These are phyloP conservation scores for Rhagoletis zephyria DNA, from an alignment of 1,140 invertebrate species.

Conservation along the genomic window DNA sequence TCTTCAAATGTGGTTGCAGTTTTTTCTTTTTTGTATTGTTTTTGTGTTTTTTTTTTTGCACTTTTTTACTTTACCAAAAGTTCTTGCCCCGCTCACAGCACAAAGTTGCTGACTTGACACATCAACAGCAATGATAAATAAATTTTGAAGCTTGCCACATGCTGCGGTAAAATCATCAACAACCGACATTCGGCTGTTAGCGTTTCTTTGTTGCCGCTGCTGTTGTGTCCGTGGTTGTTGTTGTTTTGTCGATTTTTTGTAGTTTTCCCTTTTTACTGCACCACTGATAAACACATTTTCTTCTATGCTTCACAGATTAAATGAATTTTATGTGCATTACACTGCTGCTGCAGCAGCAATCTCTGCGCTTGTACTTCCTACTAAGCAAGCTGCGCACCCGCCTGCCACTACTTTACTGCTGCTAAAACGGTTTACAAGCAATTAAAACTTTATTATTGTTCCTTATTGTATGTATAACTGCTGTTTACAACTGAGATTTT, in stretches of 20 bases:
- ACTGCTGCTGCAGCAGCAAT: too few relatives aligned
- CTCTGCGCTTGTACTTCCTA: not conserved
- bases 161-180: not conserved
- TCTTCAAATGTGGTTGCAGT: not conserved
- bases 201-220: too few relatives aligned
- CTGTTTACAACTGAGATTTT: slow-evolving; percentile 19
- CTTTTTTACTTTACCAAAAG: not conserved
- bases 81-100: not conserved
- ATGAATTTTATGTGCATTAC: not conserved
- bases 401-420: not conserved
- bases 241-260: not conserved
- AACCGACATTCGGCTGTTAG: not conserved
- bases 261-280: not conserved
- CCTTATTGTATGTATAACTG: not conserved
- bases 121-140: slow-evolving; percentile 38
- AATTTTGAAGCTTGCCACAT: slow-evolving; percentile 35
- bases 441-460: slow-evolving; percentile 25
- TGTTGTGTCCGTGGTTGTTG: not conserved
- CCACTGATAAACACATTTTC: not conserved
- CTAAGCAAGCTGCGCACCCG: not conserved
- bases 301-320: not conserved
- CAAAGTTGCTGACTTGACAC: slow-evolving; percentile 13
- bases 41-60: too few relatives aligned
- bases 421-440: slow-evolving; percentile 15
- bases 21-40: not conserved